A percentile compares a stretch with the other conserved stretches of the same genome.
Evolutionary conservation across 35 echinoderm and acorn worm species (phyloP).

Genomic region (Eucidaris tribuloides): DNA sequence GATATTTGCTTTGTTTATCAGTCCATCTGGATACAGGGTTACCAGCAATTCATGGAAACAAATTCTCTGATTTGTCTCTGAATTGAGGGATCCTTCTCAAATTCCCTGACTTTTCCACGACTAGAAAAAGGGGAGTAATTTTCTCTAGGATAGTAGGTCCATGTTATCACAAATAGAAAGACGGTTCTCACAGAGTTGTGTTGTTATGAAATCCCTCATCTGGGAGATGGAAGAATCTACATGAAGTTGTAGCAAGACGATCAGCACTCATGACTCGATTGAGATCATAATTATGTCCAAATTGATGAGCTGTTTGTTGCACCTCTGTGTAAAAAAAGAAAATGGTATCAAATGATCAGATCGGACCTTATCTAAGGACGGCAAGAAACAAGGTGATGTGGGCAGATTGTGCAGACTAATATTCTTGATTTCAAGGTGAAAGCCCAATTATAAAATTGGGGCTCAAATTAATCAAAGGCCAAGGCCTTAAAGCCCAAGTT

Average conservation of each 20-base stretch:
- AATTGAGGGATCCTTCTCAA: too few relatives aligned
- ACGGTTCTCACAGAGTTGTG: not conserved
- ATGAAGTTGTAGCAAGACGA: constrained; percentile 8
- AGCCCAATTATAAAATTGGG: too few relatives aligned
- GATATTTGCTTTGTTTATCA: too few relatives aligned
- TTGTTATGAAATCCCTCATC: not conserved
- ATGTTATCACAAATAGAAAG: not conserved
- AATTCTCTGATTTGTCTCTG: too few relatives aligned
- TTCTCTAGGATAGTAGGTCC: not conserved
- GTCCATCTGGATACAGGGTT: too few relatives aligned
- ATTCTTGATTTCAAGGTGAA: too few relatives aligned
- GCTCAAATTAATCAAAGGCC: too few relatives aligned
- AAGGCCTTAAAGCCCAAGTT: too few relatives aligned
- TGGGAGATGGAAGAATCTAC: constrained; percentile 25
- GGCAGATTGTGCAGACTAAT: too few relatives aligned
- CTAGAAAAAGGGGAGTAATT: not conserved
- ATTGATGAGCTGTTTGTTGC: constrained; percentile 47
- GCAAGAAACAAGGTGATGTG: too few relatives aligned
- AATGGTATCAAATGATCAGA: not conserved
- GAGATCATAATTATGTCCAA: constrained; percentile 87
- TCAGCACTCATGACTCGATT: constrained; percentile 55
- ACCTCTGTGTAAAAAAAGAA: constrained; percentile 4
- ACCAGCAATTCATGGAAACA: too few relatives aligned
- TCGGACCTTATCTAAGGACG: not conserved
- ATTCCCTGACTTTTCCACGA: too few relatives aligned